These are phyloP conservation scores for Atethmia centrago DNA, from an alignment of 2,888 invertebrate genomes.

Conservation along the genomic window DNA sequence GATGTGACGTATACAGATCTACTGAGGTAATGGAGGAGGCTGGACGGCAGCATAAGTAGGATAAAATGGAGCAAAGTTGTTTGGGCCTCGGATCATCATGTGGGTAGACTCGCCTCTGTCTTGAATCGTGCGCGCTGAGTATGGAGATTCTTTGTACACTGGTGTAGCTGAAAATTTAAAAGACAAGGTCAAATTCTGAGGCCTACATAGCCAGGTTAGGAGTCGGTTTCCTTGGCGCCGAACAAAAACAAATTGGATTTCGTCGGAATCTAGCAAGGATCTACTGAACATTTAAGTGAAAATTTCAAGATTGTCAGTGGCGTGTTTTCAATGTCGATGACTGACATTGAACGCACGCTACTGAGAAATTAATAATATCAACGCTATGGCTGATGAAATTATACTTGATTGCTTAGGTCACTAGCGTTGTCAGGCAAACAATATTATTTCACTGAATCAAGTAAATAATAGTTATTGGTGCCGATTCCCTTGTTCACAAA, in stretches of 20 bases:
- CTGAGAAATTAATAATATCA: background rate
- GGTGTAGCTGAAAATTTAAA: slow-evolving; percentile 90
- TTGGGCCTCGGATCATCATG: slow-evolving; percentile 86
- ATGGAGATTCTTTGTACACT: slow-evolving; percentile 92
- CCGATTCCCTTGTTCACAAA: too few relatives aligned
- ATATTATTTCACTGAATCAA: background rate
- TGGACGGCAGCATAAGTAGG: slow-evolving; percentile 91
- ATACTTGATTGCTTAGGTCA: background rate
- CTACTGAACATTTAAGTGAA: background rate
- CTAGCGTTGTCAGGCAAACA: too few relatives aligned
- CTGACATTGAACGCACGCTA: background rate
- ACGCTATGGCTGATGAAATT: background rate
- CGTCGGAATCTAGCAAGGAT: too few relatives aligned
- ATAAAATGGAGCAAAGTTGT: slow-evolving; percentile 90
- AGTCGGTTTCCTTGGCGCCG: too few relatives aligned
- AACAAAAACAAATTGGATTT: background rate
- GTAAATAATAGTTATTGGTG: background rate
- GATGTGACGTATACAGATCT: slow-evolving; percentile 10
- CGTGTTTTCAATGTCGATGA: too few relatives aligned
- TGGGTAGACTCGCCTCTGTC: slow-evolving; percentile 92
- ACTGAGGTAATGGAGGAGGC: slow-evolving; percentile 89
- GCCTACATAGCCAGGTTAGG: too few relatives aligned
- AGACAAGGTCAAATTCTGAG: background rate
- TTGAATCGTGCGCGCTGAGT: slow-evolving; percentile 91
- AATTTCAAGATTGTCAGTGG: background rate